These are phyloP conservation scores for Agrochola lychnidis DNA, from an alignment of 2,888 invertebrate species.

Conservation along the genomic window DNA sequence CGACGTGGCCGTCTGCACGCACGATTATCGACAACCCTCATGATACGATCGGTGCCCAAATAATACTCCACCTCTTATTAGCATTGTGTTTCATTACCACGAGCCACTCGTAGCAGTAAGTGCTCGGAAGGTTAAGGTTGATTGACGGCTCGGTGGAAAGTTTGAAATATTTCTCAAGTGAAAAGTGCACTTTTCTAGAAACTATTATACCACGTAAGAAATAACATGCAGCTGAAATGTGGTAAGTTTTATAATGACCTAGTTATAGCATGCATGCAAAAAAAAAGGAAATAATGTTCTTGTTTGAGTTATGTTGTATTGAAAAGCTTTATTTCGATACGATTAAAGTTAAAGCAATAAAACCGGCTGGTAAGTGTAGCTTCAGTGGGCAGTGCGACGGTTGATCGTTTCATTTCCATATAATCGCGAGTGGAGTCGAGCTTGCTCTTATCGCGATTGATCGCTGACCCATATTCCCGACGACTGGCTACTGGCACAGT, in stretches of 20 bases:
- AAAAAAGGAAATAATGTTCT: slow-evolving; percentile 15
- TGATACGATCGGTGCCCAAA: slow-evolving; percentile 65
- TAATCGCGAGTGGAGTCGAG: slow-evolving; percentile 81
- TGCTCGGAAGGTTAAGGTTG: slow-evolving; percentile 70
- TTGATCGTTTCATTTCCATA: slow-evolving; percentile 84
- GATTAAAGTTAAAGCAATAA: slow-evolving; percentile 40
- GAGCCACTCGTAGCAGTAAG: slow-evolving; percentile 54
- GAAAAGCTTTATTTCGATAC: slow-evolving; percentile 31
- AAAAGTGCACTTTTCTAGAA: slow-evolving; percentile 67
- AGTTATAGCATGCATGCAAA: slow-evolving; percentile 36
- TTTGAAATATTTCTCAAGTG: slow-evolving; percentile 67
- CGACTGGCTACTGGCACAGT: slow-evolving; percentile 66
- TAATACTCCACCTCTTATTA: slow-evolving; percentile 45
- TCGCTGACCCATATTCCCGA: slow-evolving; percentile 84
- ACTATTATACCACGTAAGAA: slow-evolving; percentile 53
- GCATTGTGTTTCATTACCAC: slow-evolving; percentile 52
- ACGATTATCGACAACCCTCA: slow-evolving; percentile 65
- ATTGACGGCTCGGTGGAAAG: slow-evolving; percentile 67
- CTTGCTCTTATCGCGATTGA: slow-evolving; percentile 85
- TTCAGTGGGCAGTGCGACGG: slow-evolving; percentile 54
- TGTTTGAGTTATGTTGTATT: slow-evolving; percentile 27
- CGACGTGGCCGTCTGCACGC: slow-evolving; percentile 73
- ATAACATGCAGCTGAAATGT: slow-evolving; percentile 63
- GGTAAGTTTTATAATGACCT: slow-evolving; percentile 66
- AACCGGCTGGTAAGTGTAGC: slow-evolving; percentile 44